phyloP scores from a whole-genome alignment of 2,113 vertebrate species.

The Pelusios castaneus region DNA sequence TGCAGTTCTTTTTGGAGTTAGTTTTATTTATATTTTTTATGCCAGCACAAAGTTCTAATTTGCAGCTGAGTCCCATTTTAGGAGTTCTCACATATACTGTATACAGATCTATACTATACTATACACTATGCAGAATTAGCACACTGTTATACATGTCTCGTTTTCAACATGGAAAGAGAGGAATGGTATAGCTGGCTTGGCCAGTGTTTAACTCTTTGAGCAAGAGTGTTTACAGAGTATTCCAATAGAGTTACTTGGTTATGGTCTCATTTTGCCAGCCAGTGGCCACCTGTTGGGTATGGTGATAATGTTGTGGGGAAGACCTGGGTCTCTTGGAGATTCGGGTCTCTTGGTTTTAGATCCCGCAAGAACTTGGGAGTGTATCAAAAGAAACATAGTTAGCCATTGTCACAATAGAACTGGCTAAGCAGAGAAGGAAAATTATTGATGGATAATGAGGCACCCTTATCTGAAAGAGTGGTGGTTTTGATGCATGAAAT shows the following conservation, averaged over 20 bases:
- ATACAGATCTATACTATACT: not conserved
- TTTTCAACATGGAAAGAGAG: not conserved
- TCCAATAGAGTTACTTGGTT: not conserved
- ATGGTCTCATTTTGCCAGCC: not conserved
- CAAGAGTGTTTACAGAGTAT: not conserved
- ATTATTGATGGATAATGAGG: not conserved
- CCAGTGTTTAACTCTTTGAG: not conserved
- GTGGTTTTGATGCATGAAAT: not conserved
- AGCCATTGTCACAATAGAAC: not conserved
- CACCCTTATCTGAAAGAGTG: not conserved
- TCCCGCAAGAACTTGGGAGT: not conserved
- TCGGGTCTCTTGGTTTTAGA: rapidly evolving
- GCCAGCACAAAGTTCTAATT: not conserved
- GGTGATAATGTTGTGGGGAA: not conserved
- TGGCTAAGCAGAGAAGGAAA: not conserved
- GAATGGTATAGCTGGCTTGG: not conserved
- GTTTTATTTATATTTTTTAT: not conserved
- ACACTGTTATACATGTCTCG: not conserved
- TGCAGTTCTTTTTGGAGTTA: not conserved
- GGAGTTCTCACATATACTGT: not conserved
- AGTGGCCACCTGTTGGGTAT: not conserved
- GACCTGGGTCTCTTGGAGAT: not conserved
- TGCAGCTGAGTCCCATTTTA: not conserved
- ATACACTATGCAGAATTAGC: not conserved
- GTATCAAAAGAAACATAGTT: not conserved